Percentiles rank a stretch among this genome's conserved stretches.
Conservation (phyloP, 1,140 invertebrate genomes). For the Drosophila rufa region DNA sequence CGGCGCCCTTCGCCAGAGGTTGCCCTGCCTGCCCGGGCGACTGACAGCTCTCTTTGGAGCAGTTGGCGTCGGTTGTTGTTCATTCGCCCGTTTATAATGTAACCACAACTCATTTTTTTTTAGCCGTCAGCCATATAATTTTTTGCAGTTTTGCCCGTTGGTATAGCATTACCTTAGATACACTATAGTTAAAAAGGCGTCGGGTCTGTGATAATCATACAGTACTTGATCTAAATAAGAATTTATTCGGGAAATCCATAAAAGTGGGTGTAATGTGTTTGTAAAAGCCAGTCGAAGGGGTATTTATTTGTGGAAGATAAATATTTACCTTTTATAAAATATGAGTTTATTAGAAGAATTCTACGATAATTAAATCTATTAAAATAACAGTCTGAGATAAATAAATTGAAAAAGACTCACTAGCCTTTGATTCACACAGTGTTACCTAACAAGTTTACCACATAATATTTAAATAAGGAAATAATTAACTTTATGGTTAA, state of each 20-base stretch:
- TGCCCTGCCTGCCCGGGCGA: constrained; percentile 24
- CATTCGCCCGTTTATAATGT: constrained; percentile 77
- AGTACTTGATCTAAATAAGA: constrained; percentile 38
- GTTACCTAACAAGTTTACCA: background rate
- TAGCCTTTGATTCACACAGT: background rate
- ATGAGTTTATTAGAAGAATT: background rate
- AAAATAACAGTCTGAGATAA: background rate
- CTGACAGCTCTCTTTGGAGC: constrained; percentile 44
- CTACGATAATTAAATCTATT: background rate
- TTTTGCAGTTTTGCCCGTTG: constrained; percentile 29
- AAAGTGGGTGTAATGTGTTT: constrained; percentile 31
- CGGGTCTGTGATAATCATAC: constrained; percentile 41
- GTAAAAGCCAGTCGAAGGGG: background rate
- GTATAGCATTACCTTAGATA: constrained; percentile 55
- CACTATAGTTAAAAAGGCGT: constrained; percentile 46
- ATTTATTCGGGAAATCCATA: constrained; percentile 16
- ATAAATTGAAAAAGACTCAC: too few species aligned
- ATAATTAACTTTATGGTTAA: background rate
- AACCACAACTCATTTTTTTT: constrained; percentile 64
- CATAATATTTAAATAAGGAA: background rate
- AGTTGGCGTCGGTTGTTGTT: constrained; percentile 52
- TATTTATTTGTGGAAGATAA: background rate
- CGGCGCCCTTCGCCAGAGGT: constrained; percentile 67
- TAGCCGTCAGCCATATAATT: constrained; percentile 46
- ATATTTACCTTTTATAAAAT: too few species aligned